phyloP scores from a whole-genome alignment of 2,113 vertebrate species.

The Neomonachus schauinslandi region DNA sequence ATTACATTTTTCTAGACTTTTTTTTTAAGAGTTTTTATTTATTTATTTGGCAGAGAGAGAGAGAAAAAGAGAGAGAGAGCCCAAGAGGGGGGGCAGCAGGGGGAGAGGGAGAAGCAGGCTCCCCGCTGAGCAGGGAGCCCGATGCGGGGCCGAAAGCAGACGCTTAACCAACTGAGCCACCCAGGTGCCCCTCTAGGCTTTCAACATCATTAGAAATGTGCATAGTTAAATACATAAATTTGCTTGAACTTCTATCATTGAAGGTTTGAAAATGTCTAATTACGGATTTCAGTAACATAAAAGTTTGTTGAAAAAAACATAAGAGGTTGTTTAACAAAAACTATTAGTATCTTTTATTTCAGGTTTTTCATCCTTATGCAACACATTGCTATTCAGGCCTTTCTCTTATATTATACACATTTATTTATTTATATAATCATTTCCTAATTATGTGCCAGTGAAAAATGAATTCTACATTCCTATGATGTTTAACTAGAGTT shows the following conservation, averaged over 20 bases:
- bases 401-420: not conserved
- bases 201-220: not conserved
- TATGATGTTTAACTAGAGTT: not conserved
- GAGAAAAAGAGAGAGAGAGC: too few species aligned
- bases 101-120: too few species aligned
- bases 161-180: too few species aligned
- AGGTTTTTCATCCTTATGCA: not conserved
- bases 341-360: not conserved
- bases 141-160: too few species aligned
- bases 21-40: too few species aligned
- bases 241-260: not conserved
- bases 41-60: too few species aligned
- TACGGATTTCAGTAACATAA: not conserved
- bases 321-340: not conserved
- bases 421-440: not conserved
- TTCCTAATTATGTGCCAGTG: not conserved
- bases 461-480: not conserved
- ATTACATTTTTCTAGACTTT: not conserved
- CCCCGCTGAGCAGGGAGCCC: too few species aligned
- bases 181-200: not conserved
- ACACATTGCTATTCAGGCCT: not conserved
- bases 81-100: too few species aligned
- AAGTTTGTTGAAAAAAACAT: not conserved
- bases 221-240: not conserved
- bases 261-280: slow-evolving; percentile 37